Percentiles rank a stretch among this genome's conserved stretches.
Evolutionary conservation across 2,113 vertebrate species (phyloP).

Genomic region (Theristicus caerulescens): DNA sequence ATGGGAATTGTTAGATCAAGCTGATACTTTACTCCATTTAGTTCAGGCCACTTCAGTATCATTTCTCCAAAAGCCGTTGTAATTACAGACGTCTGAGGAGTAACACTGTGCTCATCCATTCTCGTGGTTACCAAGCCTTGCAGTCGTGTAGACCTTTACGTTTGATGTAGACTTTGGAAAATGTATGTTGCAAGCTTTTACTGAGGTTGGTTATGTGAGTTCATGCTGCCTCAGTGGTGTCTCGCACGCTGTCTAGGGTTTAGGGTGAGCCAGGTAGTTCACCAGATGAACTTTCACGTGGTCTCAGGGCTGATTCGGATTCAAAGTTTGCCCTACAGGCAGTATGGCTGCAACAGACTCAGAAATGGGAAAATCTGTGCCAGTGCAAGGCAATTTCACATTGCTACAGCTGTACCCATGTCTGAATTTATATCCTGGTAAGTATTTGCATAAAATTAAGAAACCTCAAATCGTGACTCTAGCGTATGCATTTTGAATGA

Average conservation of each 20-base stretch:
- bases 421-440: not conserved
- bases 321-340: not conserved
- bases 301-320: not conserved
- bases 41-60: not conserved
- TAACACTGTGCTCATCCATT: not conserved
- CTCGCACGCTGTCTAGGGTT: rapidly evolving
- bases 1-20: rapidly evolving
- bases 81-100: not conserved
- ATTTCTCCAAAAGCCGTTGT: not conserved
- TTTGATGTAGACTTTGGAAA: not conserved
- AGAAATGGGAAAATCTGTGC: not conserved
- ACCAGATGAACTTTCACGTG: not conserved
- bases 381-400: not conserved
- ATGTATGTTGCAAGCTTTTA: not conserved
- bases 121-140: not conserved
- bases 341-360: not conserved
- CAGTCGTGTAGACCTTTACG: not conserved
- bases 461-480: not conserved
- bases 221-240: not conserved
- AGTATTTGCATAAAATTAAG: not conserved
- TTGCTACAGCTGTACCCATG: not conserved
- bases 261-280: not conserved
- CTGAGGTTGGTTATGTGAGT: not conserved
- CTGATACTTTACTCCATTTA: not conserved
- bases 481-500: not conserved